Percentiles rank a stretch among this genome's conserved stretches.
phyloP scores from a whole-genome alignment of 2,888 invertebrate genomes.

The Heliconius erato region DNA sequence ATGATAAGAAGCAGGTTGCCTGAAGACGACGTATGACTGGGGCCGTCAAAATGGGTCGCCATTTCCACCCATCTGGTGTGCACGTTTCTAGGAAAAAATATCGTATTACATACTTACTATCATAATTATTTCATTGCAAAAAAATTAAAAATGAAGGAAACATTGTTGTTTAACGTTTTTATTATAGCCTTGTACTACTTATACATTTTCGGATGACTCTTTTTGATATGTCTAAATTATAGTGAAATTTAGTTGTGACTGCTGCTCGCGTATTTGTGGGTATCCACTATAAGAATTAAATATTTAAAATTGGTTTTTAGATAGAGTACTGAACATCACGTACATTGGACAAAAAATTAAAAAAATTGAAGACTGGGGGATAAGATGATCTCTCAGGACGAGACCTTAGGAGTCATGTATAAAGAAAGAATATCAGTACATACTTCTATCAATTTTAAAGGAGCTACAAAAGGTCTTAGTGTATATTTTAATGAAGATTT shows the following conservation, averaged over 20 bases:
- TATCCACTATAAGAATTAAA: no score
- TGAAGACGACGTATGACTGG: conserved; percentile 37
- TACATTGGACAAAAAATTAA: no score
- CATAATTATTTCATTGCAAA: background rate
- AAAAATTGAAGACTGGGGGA: no score
- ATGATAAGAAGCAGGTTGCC: conserved; percentile 45
- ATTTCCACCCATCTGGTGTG: conserved; percentile 40
- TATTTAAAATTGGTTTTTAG: no score
- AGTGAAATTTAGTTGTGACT: no score
- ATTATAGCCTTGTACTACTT: background rate
- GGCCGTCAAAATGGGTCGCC: conserved; percentile 43
- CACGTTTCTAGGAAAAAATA: conserved; percentile 18
- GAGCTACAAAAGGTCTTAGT: background rate
- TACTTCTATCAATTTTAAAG: background rate
- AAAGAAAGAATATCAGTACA: background rate
- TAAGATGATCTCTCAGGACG: no score
- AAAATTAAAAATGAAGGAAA: no score
- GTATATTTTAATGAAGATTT: background rate
- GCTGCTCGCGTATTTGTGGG: no score
- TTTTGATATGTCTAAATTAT: background rate
- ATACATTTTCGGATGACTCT: background rate
- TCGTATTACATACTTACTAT: conserved; percentile 23
- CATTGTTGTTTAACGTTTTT: no score
- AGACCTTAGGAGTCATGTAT: no score
- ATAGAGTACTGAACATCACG: no score